Conservation (phyloP, 2,888 invertebrate species). For the Apantesis nais region DNA sequence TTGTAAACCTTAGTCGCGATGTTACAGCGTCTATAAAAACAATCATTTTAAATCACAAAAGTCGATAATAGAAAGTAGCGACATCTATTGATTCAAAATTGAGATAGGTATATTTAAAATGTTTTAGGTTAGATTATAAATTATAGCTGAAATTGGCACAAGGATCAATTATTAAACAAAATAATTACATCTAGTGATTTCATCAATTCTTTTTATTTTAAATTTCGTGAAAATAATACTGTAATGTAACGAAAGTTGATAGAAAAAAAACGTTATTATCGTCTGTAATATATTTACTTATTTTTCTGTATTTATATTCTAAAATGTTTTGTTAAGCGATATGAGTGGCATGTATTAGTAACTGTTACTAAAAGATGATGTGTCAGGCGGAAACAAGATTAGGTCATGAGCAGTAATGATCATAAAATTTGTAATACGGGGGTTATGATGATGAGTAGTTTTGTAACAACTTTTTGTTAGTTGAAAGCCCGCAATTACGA, state of each 20-base stretch:
- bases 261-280: not conserved
- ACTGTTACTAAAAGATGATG: not conserved
- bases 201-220: not conserved
- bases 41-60: conserved; percentile 29
- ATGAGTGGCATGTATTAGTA: not conserved
- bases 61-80: conserved; percentile 56
- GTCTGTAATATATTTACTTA: not conserved
- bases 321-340: not conserved
- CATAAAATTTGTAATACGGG: not conserved
- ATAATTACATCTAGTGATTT: not conserved
- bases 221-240: not conserved
- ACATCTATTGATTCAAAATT: conserved; percentile 58
- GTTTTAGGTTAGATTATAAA: conserved; percentile 59
- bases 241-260: not conserved
- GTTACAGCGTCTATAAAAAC: conserved; percentile 20
- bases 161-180: conserved; percentile 13
- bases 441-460: not conserved
- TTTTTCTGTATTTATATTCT: not conserved
- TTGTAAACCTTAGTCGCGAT: conserved; percentile 24
- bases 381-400: conserved; percentile 37
- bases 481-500: conserved; percentile 9
- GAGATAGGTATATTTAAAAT: conserved; percentile 31
- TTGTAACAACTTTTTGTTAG: conserved; percentile 5
- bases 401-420: conserved; percentile 8
- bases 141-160: conserved; percentile 29